These are phyloP conservation scores for Tyrannus savana DNA, from an alignment of 2,113 vertebrate species.

Conservation along the genomic window DNA sequence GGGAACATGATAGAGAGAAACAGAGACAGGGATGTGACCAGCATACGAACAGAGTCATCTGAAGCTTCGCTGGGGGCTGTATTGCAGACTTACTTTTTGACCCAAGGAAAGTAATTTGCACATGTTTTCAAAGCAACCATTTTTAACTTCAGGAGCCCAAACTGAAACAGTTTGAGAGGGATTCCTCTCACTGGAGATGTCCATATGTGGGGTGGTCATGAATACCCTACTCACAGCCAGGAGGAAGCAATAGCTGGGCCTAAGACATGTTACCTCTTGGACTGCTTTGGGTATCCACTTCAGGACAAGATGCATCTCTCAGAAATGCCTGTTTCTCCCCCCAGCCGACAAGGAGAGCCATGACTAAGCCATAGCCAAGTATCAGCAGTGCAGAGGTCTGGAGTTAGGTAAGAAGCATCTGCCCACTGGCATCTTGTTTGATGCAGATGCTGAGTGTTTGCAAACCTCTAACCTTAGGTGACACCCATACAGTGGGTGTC, in stretches of 20 bases:
- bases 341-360: neutral
- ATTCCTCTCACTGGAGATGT: neutral
- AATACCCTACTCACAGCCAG: accelerated
- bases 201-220: accelerated
- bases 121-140: neutral
- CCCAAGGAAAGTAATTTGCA: neutral
- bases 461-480: neutral
- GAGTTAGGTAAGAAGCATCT: neutral
- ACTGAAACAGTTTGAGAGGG: neutral
- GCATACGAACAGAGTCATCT: neutral
- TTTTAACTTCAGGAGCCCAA: neutral
- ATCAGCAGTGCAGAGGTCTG: neutral
- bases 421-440: neutral
- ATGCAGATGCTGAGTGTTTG: neutral
- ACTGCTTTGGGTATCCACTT: neutral
- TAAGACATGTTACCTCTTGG: neutral
- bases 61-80: neutral
- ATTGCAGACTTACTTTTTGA: neutral
- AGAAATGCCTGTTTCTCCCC: neutral
- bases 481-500: neutral
- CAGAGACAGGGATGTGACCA: neutral
- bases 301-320: neutral
- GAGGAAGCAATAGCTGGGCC: neutral
- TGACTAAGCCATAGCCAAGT: accelerated
- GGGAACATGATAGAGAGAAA: neutral